These are phyloP conservation scores for Holacanthus passer DNA, from an alignment of 2,113 vertebrate genomes.

Conservation along the genomic window DNA sequence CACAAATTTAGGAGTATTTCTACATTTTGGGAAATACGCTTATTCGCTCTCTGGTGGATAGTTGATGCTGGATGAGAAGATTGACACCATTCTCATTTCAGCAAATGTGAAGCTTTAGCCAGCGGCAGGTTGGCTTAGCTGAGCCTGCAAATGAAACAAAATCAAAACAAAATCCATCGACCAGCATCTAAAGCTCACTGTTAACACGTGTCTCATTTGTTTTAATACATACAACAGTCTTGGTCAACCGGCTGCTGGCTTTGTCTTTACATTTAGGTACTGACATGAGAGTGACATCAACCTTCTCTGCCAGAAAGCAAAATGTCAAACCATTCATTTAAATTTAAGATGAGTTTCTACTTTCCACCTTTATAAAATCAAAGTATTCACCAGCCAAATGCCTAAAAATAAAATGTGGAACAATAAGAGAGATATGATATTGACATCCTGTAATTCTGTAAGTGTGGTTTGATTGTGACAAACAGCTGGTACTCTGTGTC, in stretches of 20 bases:
- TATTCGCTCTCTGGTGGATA: too few relatives aligned
- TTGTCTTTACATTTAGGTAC: neutral
- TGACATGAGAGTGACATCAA: neutral
- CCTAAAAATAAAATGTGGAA: neutral
- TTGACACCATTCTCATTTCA: neutral
- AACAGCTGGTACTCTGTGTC: constrained; percentile 3
- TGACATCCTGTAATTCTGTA: neutral
- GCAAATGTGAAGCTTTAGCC: neutral
- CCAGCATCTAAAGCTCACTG: neutral
- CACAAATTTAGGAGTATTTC: constrained; percentile 1
- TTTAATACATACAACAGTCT: neutral
- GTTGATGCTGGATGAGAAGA: neutral
- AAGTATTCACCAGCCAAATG: neutral
- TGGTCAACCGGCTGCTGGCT: neutral
- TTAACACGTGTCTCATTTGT: too few relatives aligned
- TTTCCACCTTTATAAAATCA: constrained; percentile 8
- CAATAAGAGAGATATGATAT: neutral
- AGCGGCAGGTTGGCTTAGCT: neutral
- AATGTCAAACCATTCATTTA: constrained; percentile 13
- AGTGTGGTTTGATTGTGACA: constrained; percentile 10
- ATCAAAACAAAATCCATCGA: too few relatives aligned
- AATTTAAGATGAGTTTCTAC: constrained; percentile 5
- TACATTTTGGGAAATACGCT: constrained; percentile 4
- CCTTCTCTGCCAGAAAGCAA: constrained; percentile 6
- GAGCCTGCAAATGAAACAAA: neutral